phyloP scores from a whole-genome alignment of 2,113 vertebrate species.

The Laterallus jamaicensis region DNA sequence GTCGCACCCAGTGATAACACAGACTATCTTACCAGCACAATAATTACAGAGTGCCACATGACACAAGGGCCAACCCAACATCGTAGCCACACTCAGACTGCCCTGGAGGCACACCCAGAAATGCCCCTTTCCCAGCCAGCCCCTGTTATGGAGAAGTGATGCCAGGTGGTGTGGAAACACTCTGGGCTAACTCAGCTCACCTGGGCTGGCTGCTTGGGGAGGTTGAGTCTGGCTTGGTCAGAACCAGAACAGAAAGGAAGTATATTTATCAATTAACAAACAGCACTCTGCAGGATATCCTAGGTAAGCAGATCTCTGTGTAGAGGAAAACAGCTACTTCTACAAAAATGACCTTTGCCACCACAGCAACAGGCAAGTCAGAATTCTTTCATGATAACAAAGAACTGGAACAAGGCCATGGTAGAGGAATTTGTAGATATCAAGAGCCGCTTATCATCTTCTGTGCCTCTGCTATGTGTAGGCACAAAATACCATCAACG shows the following conservation, averaged over 20 bases:
- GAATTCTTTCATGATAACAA: conserved; percentile 33
- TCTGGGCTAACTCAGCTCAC: too few species aligned
- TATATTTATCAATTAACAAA: conserved; percentile 22
- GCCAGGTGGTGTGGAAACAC: too few species aligned
- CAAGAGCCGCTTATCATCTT: conserved; percentile 50
- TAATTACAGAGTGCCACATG: too few species aligned
- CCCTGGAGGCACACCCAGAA: too few species aligned
- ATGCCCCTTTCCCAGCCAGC: too few species aligned
- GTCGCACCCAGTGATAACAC: too few species aligned
- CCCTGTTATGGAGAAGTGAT: too few species aligned
- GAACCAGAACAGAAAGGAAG: not conserved
- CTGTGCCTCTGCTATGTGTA: conserved; percentile 3
- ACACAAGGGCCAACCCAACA: too few species aligned
- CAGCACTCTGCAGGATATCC: conserved; percentile 6
- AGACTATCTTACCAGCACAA: too few species aligned
- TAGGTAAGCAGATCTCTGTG: not conserved
- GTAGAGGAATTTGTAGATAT: conserved; percentile 62
- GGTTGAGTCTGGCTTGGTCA: too few species aligned
- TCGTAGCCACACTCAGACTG: too few species aligned
- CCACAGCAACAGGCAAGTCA: not conserved
- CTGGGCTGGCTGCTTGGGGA: too few species aligned
- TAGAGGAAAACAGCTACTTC: not conserved
- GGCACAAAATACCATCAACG: not conserved
- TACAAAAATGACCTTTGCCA: conserved; percentile 32
- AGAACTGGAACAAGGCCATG: conserved; percentile 11